Base-by-base conservation (phyloP, 2,797 vertebrate species). In the Siniperca scherzeri region DNA sequence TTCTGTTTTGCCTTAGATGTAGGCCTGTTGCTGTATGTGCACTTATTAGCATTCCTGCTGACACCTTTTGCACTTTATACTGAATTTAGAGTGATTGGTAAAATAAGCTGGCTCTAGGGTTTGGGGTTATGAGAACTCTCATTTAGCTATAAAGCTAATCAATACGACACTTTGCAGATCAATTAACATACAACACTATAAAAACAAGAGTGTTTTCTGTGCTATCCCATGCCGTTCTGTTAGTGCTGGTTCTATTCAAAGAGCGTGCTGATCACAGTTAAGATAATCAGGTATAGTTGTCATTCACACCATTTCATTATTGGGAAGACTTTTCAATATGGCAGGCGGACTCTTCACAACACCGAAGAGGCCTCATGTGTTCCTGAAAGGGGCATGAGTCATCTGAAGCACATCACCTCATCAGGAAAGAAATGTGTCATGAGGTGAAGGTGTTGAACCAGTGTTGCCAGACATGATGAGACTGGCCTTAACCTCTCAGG, bases 401-500 rank as follows among this genome's bases (percentile, higher is more conserved):
- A 42, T 70, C 67, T 65, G 69, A 70, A 60, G 57, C 57, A 66
- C 74, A 80, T 81, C 74, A 78, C 70, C 67, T 40, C 77, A 87
- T 79, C 77, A 88, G 73, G 73, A 67, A 71, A 78, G 67, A 84
- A 90, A 84, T 50, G 68, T 88, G 80, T 81, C 78, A 70, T 40
- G 57, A 73, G 79, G 83, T 65, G 57, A 80, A 81, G 65, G 74
- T 70, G 84, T 84, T 80, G 70, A 74, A 83, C 83, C 65, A 27
- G 25, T 59, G 77, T 53, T 78, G 76, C 70, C 38, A 13, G 69
- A 73, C 4, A 21, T 77, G 69, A 88, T 78, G 75, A 77, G 78
- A 85, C 65, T 74, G 60, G 55, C 52, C 78, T 66, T 74, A 77
- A 82, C 74, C 83, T 85, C 57, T 68, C 21, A 3, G 42, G 55